Conservation (phyloP, 2,113 vertebrate genomes). For the Pao palembangensis region DNA sequence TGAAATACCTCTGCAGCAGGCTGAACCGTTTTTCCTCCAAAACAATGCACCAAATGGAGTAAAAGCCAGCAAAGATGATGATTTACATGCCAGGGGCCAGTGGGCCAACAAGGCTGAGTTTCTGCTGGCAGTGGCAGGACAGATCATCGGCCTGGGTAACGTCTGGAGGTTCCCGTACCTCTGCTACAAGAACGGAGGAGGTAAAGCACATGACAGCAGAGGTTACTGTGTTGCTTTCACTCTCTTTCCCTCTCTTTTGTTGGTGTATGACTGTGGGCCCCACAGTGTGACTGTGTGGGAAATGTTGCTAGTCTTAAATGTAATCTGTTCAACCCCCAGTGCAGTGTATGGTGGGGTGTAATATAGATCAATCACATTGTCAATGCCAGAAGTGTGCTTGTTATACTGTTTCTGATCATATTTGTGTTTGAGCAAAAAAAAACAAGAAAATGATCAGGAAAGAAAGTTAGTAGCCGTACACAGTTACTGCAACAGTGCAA, state of each 20-base stretch:
- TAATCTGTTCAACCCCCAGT: too few relatives aligned
- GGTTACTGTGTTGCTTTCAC: too few relatives aligned
- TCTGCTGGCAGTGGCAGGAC: constrained; percentile 72
- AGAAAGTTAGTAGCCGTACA: too few relatives aligned
- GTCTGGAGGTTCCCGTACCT: constrained; percentile 76
- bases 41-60: constrained; percentile 9
- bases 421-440: too few relatives aligned
- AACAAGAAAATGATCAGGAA: too few relatives aligned
- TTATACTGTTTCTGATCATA: too few relatives aligned
- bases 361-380: too few relatives aligned
- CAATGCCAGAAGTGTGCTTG: too few relatives aligned
- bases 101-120: constrained; percentile 74
- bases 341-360: too few relatives aligned
- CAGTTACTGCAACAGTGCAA: too few relatives aligned
- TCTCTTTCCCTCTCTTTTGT: background rate
- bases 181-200: constrained; percentile 77
- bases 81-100: constrained; percentile 61
- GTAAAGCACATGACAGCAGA: constrained; percentile 29
- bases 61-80: constrained; percentile 17
- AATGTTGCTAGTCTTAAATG: too few relatives aligned
- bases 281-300: too few relatives aligned
- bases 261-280: background rate
- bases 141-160: constrained; percentile 75
- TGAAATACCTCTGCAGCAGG: constrained; percentile 22
- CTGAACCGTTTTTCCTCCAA: constrained; percentile 6